Conservation (phyloP, 92 coral and sea anemone species). For the Palythoa heliodiscus region DNA sequence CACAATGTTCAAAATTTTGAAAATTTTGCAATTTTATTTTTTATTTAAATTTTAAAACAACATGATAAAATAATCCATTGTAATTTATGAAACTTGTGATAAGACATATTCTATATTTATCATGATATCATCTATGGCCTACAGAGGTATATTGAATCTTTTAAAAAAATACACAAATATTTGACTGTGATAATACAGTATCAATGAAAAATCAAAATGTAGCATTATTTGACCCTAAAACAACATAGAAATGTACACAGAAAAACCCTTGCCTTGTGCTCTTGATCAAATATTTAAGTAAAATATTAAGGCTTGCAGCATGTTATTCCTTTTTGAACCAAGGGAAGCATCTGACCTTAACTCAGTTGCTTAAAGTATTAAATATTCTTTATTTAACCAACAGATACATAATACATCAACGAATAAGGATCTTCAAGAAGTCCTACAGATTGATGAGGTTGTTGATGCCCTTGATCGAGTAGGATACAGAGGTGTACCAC, state of each 20-base stretch:
- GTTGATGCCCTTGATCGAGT: slow-evolving; percentile 46
- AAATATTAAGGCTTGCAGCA: neutral
- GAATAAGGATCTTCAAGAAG: slow-evolving; percentile 41
- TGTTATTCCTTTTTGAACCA: neutral
- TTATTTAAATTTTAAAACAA: too few relatives aligned
- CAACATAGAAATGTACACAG: neutral
- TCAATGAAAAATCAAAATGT: too few relatives aligned
- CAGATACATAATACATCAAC: slow-evolving; percentile 26
- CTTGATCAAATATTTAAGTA: neutral
- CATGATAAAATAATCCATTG: too few relatives aligned
- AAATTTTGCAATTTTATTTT: too few relatives aligned
- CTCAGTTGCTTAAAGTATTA: neutral
- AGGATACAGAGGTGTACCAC: slow-evolving; percentile 67
- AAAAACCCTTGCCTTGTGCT: neutral
- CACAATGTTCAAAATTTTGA: too few relatives aligned
- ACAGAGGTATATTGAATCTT: too few relatives aligned
- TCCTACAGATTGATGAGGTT: slow-evolving; percentile 47
- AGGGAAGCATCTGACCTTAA: neutral
- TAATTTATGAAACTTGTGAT: too few relatives aligned
- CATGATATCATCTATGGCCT: too few relatives aligned
- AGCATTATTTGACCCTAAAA: too few relatives aligned
- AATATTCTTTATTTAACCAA: neutral
- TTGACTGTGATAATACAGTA: too few relatives aligned
- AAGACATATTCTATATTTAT: too few relatives aligned
- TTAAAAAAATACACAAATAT: too few relatives aligned